Conservation (phyloP, 2,888 invertebrate species). For the Dryomyza anilis region DNA sequence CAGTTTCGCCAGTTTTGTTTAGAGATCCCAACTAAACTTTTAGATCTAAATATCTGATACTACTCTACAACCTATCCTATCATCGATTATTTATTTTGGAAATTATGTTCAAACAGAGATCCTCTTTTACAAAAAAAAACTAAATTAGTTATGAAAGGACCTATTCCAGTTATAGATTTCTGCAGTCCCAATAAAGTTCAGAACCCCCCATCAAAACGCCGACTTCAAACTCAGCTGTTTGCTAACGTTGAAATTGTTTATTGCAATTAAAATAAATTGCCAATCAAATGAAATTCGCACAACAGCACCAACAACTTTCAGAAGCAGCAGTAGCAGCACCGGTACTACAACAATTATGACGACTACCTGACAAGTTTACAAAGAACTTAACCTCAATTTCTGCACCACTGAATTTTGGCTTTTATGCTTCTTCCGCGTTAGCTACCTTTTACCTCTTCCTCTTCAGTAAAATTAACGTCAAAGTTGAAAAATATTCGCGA, state of each 20-base stretch:
- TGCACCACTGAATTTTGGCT: conserved; percentile 7
- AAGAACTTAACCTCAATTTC: conserved; percentile 20
- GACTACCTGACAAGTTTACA: background rate
- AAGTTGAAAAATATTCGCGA: background rate
- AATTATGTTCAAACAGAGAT: no score
- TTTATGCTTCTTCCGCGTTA: background rate
- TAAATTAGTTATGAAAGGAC: no score
- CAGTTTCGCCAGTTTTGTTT: no score
- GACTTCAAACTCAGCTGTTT: no score
- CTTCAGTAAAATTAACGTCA: background rate
- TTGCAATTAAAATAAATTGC: background rate
- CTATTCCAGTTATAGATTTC: no score
- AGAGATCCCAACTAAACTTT: no score
- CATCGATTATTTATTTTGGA: no score
- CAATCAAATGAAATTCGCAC: background rate
- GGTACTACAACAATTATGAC: background rate
- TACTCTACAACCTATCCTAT: no score
- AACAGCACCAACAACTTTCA: background rate
- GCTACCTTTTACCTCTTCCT: background rate
- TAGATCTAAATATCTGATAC: no score
- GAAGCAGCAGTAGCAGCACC: background rate
- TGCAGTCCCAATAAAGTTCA: no score
- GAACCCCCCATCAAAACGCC: no score
- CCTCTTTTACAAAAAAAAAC: no score
- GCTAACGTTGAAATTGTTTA: background rate